Conservation (phyloP, 2,888 invertebrate species). For the Caenorhabditis sulstoni region DNA sequence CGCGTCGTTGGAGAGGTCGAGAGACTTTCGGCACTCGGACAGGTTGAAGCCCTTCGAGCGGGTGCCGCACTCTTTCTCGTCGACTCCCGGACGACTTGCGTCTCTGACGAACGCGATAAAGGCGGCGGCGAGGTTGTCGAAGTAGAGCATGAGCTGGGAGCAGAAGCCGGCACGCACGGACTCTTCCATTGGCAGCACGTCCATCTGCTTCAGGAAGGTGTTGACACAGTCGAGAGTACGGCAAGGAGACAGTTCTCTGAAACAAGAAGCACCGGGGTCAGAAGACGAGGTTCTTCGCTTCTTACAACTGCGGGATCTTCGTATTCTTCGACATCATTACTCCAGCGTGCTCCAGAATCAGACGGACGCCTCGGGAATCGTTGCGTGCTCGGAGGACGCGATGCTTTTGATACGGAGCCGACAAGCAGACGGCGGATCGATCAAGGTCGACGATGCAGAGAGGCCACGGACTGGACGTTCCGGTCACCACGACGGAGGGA, state of each 20-base stretch:
- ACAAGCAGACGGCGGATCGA: conserved; percentile 70
- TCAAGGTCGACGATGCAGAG: conserved; percentile 76
- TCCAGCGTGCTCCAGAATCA: conserved; percentile 60
- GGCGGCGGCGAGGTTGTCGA: conserved; percentile 73
- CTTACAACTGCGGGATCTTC: conserved; percentile 51
- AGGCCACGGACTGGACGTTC: conserved; percentile 71
- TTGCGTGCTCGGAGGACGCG: conserved; percentile 57
- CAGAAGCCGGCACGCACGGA: conserved; percentile 70
- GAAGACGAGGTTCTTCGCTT: background rate
- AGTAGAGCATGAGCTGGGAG: conserved; percentile 71
- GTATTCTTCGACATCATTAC: conserved; percentile 51
- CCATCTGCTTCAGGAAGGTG: conserved; percentile 68
- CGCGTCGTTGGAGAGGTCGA: conserved; percentile 66
- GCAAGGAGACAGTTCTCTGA: conserved; percentile 65
- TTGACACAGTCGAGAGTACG: conserved; percentile 62
- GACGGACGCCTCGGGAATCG: conserved; percentile 58
- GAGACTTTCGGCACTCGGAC: conserved; percentile 63
- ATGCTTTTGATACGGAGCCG: conserved; percentile 68
- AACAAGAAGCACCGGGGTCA: conserved; percentile 10
- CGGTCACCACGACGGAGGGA: conserved; percentile 59
- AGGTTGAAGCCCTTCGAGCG: conserved; percentile 63
- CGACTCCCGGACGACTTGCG: conserved; percentile 62
- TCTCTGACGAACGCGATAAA: conserved; percentile 70
- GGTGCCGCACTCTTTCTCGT: conserved; percentile 65
- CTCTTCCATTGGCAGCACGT: conserved; percentile 70